Base-by-base conservation (phyloP, 2,888 invertebrate genomes). In the Oegoconia quadripuncta region DNA sequence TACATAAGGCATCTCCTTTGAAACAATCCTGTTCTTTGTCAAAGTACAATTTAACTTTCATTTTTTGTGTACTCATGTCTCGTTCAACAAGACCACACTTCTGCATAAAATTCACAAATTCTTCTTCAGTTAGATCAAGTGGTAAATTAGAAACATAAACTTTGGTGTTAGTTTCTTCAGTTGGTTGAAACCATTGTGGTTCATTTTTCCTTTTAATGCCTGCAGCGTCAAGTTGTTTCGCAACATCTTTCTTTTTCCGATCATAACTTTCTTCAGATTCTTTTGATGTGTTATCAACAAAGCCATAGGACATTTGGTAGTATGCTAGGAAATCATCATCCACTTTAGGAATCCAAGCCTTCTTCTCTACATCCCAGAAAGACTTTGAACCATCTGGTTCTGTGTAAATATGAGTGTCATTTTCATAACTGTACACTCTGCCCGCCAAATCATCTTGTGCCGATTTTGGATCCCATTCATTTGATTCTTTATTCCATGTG, bases 1-100 rank as follows among this genome's bases (percentile, higher is more conserved):
- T 96, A 75, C 99, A 99, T 29, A 97, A 87, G 8, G 95, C 99
- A 88, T 99, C 99, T 7, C 99, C 99, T 87, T 99, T 99, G 20
- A 95, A 88, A 44, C 91, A 89, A 48, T 96, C 91, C 0, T 93
- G 92, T 59, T 92, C 90, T 23, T 90, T 81, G 64, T 97, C 96
- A 53, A 90, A 91, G 74, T 99, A 99, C 22, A 99, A 79, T 86
- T 99, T 99, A 1, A 98, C 84, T 80, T 97, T 98, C 75, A 93
- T 93, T 67, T 93, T 93, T 52, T 92, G 93, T 8, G 91, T 92
- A 30, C 90, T 88, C 0, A 92, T 90, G 74, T 99, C 98, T 56
- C 95, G 91, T 90, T 97, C 96, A 18, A 99, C 92, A 47, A 99
- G 90, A 3, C 99, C 99, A 88, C 95, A 99, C 79, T 99, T 99